These are phyloP conservation scores for Ramphastos sulfuratus DNA, from an alignment of 2,113 vertebrate genomes.

Conservation along the genomic window DNA sequence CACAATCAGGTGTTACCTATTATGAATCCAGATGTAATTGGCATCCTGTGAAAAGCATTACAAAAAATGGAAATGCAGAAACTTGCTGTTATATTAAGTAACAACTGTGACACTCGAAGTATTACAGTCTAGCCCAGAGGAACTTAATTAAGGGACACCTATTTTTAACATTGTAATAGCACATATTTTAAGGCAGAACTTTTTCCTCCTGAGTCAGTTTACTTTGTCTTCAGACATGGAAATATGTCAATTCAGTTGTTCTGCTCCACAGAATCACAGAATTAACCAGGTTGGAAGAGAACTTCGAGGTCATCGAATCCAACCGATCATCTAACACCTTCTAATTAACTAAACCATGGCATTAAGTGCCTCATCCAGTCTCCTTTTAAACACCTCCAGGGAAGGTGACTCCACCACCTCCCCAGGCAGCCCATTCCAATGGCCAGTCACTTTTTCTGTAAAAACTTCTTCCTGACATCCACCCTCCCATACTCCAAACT, in stretches of 20 bases:
- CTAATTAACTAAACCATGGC: too few species aligned
- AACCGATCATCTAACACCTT: too few species aligned
- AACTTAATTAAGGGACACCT: neutral
- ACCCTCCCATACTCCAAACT: neutral
- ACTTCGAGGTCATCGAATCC: too few species aligned
- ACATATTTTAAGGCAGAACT: neutral
- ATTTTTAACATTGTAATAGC: neutral
- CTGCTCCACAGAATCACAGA: neutral
- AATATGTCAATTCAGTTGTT: neutral
- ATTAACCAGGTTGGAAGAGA: too few species aligned
- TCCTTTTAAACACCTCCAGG: too few species aligned
- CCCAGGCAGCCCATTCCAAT: too few species aligned
- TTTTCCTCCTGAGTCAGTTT: neutral
- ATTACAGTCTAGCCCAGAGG: neutral
- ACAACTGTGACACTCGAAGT: neutral
- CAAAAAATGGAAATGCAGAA: neutral
- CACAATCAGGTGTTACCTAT: neutral
- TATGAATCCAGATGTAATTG: neutral
- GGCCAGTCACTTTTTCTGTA: too few species aligned
- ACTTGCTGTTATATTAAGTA: neutral
- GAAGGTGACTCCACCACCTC: too few species aligned
- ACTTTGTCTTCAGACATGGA: neutral
- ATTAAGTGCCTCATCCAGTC: too few species aligned
- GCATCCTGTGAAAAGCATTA: neutral
- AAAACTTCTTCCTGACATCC: too few species aligned